phyloP scores from a whole-genome alignment of 2,797 vertebrate genomes.

The Coccyzus lansbergi region DNA sequence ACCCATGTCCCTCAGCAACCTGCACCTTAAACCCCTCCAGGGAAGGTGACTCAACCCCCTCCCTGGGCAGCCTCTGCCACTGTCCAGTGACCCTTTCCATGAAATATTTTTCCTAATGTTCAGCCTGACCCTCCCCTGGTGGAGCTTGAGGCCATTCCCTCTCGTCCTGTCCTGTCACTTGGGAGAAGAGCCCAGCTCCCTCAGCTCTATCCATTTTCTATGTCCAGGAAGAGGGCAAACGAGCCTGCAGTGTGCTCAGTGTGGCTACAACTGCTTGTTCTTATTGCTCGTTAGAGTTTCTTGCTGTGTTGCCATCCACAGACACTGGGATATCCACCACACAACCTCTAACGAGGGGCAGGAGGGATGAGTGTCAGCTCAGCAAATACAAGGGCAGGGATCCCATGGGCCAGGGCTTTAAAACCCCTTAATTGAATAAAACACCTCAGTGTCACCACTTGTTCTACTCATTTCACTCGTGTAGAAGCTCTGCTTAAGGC shows the following conservation, averaged over 20 bases:
- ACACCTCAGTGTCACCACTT: not conserved
- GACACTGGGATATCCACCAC: not conserved
- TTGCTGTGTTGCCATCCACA: not conserved
- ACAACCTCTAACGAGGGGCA: accelerated
- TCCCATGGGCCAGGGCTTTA: not conserved
- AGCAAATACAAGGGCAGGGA: not conserved
- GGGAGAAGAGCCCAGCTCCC: no score
- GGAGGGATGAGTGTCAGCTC: not conserved
- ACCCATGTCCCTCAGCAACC: no score
- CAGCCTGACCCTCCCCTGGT: no score
- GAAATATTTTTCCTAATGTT: no score
- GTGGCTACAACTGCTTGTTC: not conserved
- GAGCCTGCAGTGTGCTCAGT: not conserved
- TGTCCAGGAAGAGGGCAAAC: not conserved
- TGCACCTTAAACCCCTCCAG: no score
- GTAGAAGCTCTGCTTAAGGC: not conserved
- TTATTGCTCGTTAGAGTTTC: not conserved
- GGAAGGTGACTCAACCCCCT: no score
- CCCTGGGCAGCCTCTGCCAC: no score
- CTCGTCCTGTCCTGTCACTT: no score
- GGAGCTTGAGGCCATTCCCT: no score
- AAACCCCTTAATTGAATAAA: not conserved
- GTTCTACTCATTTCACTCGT: not conserved
- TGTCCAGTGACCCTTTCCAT: no score
- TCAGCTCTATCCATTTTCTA: accelerated